Percentiles rank a stretch among this genome's conserved stretches.
Conservation (phyloP, 1,140 invertebrate genomes). For the Cydia amplana region DNA sequence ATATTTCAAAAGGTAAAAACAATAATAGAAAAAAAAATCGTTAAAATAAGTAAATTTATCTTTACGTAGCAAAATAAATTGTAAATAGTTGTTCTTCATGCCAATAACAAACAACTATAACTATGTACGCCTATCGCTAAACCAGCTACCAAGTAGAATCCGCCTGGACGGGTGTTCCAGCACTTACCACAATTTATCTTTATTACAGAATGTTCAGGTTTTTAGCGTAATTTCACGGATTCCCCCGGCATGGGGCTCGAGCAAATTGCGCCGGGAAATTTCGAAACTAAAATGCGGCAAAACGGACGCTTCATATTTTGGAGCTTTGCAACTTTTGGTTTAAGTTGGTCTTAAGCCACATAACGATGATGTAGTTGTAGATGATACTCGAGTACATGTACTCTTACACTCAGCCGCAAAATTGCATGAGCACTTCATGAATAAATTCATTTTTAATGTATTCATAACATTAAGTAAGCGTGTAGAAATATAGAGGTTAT, state of each 20-base stretch:
- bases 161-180: conserved; percentile 3
- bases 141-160: background rate
- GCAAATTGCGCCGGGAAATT: background rate
- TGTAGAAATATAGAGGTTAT: no score
- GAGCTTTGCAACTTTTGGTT: conserved; percentile 7
- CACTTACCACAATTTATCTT: conserved; percentile 38
- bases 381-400: background rate
- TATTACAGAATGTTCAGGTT: conserved; percentile 35
- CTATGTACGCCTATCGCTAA: no score
- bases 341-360: background rate
- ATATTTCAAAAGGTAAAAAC: no score
- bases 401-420: no score
- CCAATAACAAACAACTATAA: no score
- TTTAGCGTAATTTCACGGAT: conserved; percentile 31
- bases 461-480: no score
- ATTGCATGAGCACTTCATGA: no score
- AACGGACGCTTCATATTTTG: conserved; percentile 11
- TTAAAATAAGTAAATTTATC: background rate
- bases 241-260: conserved; percentile 11
- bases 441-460: no score
- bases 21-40: no score
- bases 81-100: background rate
- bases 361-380: background rate
- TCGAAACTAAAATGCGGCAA: conserved; percentile 28
- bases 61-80: background rate